Evolutionary conservation across 2,888 invertebrate genomes (phyloP).

Genomic region (Stegophylla sp.): DNA sequence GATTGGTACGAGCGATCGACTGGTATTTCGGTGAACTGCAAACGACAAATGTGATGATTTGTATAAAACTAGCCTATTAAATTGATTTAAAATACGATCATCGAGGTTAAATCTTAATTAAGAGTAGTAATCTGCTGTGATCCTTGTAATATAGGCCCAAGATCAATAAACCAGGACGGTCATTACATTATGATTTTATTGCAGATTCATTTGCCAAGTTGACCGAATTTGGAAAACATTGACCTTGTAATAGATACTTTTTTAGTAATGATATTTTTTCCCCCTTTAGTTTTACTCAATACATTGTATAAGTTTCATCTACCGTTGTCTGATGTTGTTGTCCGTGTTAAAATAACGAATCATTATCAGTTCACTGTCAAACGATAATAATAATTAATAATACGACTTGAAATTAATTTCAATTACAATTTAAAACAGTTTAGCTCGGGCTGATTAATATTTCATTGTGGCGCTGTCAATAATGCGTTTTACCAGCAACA

Average conservation of each 20-base stretch:
- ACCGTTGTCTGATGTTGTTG: neutral
- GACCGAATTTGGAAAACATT: slow-evolving; percentile 36
- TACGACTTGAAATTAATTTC: neutral
- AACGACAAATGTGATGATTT: slow-evolving; percentile 59
- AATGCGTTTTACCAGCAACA: no score
- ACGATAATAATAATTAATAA: neutral
- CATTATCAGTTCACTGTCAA: neutral
- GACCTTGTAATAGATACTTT: slow-evolving; percentile 50
- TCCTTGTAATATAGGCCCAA: slow-evolving; percentile 42
- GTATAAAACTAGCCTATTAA: slow-evolving; percentile 25
- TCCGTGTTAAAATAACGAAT: slow-evolving; percentile 2
- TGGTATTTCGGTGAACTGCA: slow-evolving; percentile 72
- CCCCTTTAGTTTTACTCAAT: neutral
- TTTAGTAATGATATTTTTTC: neutral
- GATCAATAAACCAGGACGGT: slow-evolving; percentile 53
- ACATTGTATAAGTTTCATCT: neutral
- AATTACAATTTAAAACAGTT: neutral
- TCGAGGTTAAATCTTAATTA: slow-evolving; percentile 44
- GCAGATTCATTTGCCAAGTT: slow-evolving; percentile 34
- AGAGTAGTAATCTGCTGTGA: neutral
- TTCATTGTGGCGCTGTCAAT: no score
- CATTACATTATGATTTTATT: slow-evolving; percentile 49
- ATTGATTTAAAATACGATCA: slow-evolving; percentile 34
- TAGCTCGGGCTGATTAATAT: no score
- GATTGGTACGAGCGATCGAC: slow-evolving; percentile 72